These are phyloP conservation scores for Cabera pusaria DNA, from an alignment of 2,888 invertebrate genomes.

Conservation along the genomic window DNA sequence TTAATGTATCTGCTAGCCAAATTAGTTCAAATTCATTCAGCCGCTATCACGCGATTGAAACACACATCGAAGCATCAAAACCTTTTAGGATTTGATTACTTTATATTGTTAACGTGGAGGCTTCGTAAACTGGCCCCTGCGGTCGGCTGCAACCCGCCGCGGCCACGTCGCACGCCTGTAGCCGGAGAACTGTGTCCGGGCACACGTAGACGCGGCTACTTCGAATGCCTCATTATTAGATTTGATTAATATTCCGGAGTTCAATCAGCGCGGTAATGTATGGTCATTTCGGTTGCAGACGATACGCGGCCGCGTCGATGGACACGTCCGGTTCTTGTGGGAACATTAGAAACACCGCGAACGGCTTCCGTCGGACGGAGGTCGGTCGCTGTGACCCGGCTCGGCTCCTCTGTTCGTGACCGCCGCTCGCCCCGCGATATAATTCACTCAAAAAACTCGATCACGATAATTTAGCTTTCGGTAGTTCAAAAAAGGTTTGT, in stretches of 20 bases:
- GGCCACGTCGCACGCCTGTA: conserved; percentile 34
- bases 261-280: conserved; percentile 24
- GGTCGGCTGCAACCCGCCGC: too few relatives aligned
- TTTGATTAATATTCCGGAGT: conserved; percentile 30
- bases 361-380: too few relatives aligned
- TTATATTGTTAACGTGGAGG: too few relatives aligned
- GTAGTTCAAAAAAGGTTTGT: conserved; percentile 32
- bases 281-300: conserved; percentile 23
- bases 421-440: too few relatives aligned
- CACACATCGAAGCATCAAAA: too few relatives aligned
- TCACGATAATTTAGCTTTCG: conserved; percentile 35
- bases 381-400: background rate
- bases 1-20: too few relatives aligned
- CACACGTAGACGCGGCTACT: conserved; percentile 21
- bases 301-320: conserved; percentile 8
- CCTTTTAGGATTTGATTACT: too few relatives aligned
- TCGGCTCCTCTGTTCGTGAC: too few relatives aligned
- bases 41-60: too few relatives aligned
- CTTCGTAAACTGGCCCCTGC: too few relatives aligned
- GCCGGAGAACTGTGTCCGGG: conserved; percentile 22
- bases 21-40: too few relatives aligned
- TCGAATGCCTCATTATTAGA: conserved; percentile 30
- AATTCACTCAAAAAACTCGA: conserved; percentile 30
- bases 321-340: conserved; percentile 24
- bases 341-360: conserved; percentile 12